Base-by-base conservation (phyloP, 1,140 invertebrate species). In the Cydia splendana region DNA sequence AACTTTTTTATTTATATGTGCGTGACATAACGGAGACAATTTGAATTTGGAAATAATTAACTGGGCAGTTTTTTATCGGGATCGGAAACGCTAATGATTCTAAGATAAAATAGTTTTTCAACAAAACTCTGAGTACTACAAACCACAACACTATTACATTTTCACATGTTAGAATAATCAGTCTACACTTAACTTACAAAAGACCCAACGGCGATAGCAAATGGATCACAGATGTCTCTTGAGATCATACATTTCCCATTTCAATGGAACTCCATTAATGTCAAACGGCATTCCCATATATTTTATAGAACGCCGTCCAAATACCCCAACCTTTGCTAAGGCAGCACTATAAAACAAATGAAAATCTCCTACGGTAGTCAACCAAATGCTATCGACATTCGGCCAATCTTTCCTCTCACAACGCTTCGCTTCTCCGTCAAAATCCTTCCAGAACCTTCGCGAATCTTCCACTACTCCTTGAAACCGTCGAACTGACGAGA, bases 341-440 rank as follows among this genome's bases (percentile, higher is more conserved):
- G 48, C 48, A 51, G 15, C 48, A 15, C 1, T 51, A 51, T 51
- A 51, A 51, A 51, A 51, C 48, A 51, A 51, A 51, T 15, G 48
- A 51, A 15, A 51, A 51, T 51, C 15, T 13, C 48, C 48, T 15
- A 12, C 45, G 4, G 45, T 15, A 48, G 13, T 4, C 45, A 48
- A 48, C 10, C 45, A 48, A 48, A 15, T 48, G 48, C 48, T 15
- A 51, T 51, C 48, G 12, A 1, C 48, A 51, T 51, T 51, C 48
- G 12, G 48, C 4, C 48, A 4, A 51, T 51, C 15, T 15, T 48
- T 4, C 13, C 0, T 51, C 12, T 3, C 4, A 51, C 13, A 42
- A 42, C 38, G 38, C 38, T 10, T 42, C 38, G 7, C 71, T 77
- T 65, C 71, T 28, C 48, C 65, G 15, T 13, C 48, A 51, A 51